phyloP scores from a whole-genome alignment of 37 sponge, comb jelly and placozoan genomes.

The Halisarca cf. caerulea region DNA sequence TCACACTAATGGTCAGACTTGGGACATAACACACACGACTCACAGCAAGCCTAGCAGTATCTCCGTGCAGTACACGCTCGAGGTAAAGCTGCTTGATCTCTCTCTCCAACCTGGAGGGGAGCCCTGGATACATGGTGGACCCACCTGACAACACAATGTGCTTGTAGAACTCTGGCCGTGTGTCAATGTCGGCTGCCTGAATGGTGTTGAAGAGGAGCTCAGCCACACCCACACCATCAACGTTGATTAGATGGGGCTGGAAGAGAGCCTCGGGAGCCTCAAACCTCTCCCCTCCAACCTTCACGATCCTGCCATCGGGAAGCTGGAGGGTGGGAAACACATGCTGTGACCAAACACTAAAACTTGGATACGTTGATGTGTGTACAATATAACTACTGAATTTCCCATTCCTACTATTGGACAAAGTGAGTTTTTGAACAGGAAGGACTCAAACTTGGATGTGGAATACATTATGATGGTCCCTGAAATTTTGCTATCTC shows the following conservation, averaged over 20 bases:
- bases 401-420: too few relatives aligned
- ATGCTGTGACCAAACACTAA: too few relatives aligned
- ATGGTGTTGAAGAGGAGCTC: conserved; percentile 99
- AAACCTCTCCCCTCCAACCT: conserved; percentile 97
- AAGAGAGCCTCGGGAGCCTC: conserved; percentile 97
- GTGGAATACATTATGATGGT: too few relatives aligned
- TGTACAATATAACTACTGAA: too few relatives aligned
- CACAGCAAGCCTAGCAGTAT: conserved; percentile 87
- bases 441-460: background rate
- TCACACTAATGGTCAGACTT: background rate
- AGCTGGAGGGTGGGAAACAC: conserved; percentile 45
- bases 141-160: conserved; percentile 99
- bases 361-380: too few relatives aligned
- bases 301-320: conserved; percentile 96
- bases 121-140: conserved; percentile 99
- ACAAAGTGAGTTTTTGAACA: too few relatives aligned
- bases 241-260: conserved; percentile 97
- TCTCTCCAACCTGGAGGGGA: conserved; percentile 96
- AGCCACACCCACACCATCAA: conserved; percentile 95
- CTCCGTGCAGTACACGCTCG: conserved; percentile 95
- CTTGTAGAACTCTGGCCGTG: conserved; percentile 96
- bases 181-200: conserved; percentile 98
- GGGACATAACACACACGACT: too few relatives aligned
- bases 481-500: too few relatives aligned
- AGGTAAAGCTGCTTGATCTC: conserved; percentile 99